Conservation (phyloP, 2,113 vertebrate genomes). For the Tonatia bakeri region DNA sequence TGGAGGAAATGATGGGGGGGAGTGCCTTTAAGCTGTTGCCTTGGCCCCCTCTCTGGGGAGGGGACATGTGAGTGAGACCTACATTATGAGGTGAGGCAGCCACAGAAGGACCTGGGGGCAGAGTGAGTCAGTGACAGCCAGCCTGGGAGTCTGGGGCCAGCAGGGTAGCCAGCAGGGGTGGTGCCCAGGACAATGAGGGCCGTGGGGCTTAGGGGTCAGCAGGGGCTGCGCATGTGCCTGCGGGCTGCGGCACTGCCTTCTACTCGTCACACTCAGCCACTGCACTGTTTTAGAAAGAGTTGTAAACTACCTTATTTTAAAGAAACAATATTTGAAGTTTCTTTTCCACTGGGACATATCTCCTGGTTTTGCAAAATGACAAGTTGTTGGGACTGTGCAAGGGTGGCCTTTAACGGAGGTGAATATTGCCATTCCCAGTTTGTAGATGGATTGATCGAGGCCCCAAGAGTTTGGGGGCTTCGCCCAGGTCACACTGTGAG, state of each 20-base stretch:
- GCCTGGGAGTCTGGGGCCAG: background rate
- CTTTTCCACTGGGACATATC: background rate
- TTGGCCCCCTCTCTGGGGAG: background rate
- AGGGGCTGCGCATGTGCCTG: background rate
- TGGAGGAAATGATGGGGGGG: background rate
- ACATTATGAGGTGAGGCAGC: too few species aligned
- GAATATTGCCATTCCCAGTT: background rate
- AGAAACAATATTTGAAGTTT: background rate
- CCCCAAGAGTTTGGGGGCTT: background rate
- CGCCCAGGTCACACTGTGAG: accelerated
- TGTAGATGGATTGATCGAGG: background rate
- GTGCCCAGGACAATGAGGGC: accelerated
- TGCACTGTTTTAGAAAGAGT: background rate
- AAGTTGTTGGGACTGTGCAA: background rate
- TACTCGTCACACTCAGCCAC: background rate
- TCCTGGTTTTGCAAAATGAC: background rate
- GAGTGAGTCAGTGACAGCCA: background rate
- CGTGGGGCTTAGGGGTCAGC: accelerated
- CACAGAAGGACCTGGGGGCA: background rate
- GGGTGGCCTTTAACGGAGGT: background rate
- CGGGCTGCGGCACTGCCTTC: background rate
- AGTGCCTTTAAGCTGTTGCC: background rate
- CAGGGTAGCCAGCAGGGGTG: background rate
- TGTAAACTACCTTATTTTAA: background rate
- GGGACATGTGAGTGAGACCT: background rate